These are phyloP conservation scores for Mobula hypostoma DNA, from an alignment of 2,113 vertebrate species.

Conservation along the genomic window DNA sequence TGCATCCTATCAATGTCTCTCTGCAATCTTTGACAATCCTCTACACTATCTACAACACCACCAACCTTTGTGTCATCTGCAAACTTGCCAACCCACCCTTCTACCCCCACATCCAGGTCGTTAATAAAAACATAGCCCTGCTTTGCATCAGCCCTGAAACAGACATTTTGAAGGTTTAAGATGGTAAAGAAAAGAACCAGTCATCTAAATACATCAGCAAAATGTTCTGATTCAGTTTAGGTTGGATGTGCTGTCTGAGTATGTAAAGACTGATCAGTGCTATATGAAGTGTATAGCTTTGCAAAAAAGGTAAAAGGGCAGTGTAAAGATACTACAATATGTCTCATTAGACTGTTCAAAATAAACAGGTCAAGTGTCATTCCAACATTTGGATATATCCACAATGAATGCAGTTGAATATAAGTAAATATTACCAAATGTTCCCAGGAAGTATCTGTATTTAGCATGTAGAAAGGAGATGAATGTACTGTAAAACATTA, in stretches of 20 bases:
- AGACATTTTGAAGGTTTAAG: neutral
- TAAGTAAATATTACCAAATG: neutral
- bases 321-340: neutral
- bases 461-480: neutral
- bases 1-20: too few relatives aligned
- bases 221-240: neutral
- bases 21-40: too few relatives aligned
- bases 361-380: neutral
- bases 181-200: neutral
- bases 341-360: too few relatives aligned
- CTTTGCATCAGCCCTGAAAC: neutral
- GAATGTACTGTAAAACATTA: too few relatives aligned
- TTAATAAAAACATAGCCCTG: too few relatives aligned
- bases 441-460: neutral
- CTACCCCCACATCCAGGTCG: too few relatives aligned
- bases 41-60: too few relatives aligned
- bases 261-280: neutral
- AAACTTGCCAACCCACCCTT: too few relatives aligned
- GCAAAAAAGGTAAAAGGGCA: neutral
- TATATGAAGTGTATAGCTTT: neutral
- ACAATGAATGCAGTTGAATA: too few relatives aligned
- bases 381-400: neutral
- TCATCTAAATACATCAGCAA: neutral
- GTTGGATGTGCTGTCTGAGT: neutral
- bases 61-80: too few relatives aligned